Base-by-base conservation (phyloP, 2,113 vertebrate genomes). In the Harpagus bidentatus region DNA sequence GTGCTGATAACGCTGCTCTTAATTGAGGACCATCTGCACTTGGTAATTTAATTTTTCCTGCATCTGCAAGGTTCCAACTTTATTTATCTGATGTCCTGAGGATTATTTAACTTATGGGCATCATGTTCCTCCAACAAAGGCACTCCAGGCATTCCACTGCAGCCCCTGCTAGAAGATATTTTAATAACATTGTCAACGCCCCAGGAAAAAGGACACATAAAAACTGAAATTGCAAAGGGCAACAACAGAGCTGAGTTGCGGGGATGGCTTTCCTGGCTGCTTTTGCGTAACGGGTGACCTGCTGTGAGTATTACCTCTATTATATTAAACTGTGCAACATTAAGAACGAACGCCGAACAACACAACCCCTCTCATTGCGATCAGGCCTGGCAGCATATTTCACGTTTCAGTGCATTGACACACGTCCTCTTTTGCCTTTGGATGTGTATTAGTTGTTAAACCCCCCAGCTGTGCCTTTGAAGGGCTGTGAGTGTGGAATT, bases 51-150 rank as follows among this genome's bases (percentile, higher is more conserved):
- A 74, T 90, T 92, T 83, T n/a, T n/a, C 55, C 86, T 34, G 80
- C 88, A 74, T 92, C 96, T 86, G 88, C 56, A n/a, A 93, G 80
- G 83, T 76, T 96, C 96, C 91, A 25, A 5, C 73, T 97, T 92
- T 71, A 66, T 92, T 90, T 90, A 50, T 92, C 47, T 59, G 88
- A 67, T 8, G 12, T 93, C 47, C 72, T 38, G 82, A 74, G 63
- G 86, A 31, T 53, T 36, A 52, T 71, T 95, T 74, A 40, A 56
- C 43, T 59, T 67, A 3, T 0, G 43, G 67, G 82, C 86, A 7
- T 59, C 38, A 1, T 26, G 56, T 81, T 82, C 82, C 82, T 55
- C 55, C 55, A 13, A 20, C 78, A 65, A 53, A 50, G 72, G 82
- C 72, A 6, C 85, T 67, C 40, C 45, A 45, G 72, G 76, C 82